phyloP scores from a whole-genome alignment of 2,797 vertebrate genomes.

The Morus bassanus region DNA sequence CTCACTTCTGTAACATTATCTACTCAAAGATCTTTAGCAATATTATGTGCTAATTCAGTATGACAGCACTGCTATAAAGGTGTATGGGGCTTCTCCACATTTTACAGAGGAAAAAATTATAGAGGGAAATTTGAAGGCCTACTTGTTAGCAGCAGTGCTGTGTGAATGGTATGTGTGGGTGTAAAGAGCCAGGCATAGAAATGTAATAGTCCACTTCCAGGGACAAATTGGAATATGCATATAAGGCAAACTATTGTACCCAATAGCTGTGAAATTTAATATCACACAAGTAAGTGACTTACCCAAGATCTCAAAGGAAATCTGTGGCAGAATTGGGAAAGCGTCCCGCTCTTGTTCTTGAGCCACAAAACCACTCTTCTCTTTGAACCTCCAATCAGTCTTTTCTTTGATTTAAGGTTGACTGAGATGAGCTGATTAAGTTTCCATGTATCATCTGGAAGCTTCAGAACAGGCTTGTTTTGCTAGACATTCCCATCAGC shows the following conservation, averaged over 20 bases:
- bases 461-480: slow-evolving; percentile 63
- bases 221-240: background rate
- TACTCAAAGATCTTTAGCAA: background rate
- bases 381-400: slow-evolving; percentile 63
- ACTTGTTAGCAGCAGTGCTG: background rate
- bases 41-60: background rate
- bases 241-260: background rate
- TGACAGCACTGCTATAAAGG: background rate
- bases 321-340: slow-evolving; percentile 52
- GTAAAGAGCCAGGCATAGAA: background rate
- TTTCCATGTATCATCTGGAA: slow-evolving; percentile 64
- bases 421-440: slow-evolving; percentile 64
- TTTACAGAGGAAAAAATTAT: background rate
- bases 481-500: slow-evolving; percentile 68
- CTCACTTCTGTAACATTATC: background rate
- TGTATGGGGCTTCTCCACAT: background rate
- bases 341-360: slow-evolving; percentile 11
- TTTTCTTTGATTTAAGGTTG: slow-evolving; percentile 63
- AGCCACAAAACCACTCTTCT: slow-evolving; percentile 49
- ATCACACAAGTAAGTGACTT: slow-evolving; percentile 4
- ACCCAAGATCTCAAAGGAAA: slow-evolving; percentile 55
- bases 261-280: slow-evolving; percentile 48
- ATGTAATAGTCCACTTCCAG: background rate
- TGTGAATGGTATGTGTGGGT: background rate
- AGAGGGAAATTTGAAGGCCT: background rate